These are phyloP conservation scores for Drosophila melanica DNA, from an alignment of 1,140 invertebrate genomes.

Conservation along the genomic window DNA sequence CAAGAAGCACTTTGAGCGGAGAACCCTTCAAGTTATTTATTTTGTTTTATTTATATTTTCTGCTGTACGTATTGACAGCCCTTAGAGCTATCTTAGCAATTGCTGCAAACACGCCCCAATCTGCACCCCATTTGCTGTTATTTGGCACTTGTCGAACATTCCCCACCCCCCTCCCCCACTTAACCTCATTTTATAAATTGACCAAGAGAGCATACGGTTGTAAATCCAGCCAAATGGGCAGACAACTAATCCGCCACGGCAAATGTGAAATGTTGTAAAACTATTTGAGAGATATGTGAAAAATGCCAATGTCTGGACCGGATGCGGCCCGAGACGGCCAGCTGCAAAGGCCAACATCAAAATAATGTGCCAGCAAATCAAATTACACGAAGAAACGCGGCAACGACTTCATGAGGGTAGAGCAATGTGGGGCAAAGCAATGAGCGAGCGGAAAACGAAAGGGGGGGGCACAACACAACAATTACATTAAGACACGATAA, in stretches of 20 bases:
- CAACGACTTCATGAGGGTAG: conserved; percentile 41
- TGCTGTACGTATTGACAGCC: conserved; percentile 19
- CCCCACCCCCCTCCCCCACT: conserved; percentile 23
- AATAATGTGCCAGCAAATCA: conserved; percentile 81
- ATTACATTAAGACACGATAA: conserved; percentile 83
- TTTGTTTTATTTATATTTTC: conserved; percentile 16
- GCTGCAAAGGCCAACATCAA: conserved; percentile 57
- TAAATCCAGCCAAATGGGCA: conserved; percentile 75
- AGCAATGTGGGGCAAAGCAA: conserved; percentile 1
- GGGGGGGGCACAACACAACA: conserved; percentile 63
- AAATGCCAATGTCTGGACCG: conserved; percentile 39
- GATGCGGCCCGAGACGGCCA: not conserved
- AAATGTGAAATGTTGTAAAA: conserved; percentile 77
- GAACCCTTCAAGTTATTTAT: conserved; percentile 23
- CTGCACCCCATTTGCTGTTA: conserved; percentile 36
- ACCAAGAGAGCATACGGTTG: conserved; percentile 75
- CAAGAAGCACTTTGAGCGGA: conserved; percentile 17
- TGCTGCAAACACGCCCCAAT: conserved; percentile 34
- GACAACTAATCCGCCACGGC: conserved; percentile 59
- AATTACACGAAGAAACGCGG: conserved; percentile 64
- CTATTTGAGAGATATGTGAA: conserved; percentile 64
- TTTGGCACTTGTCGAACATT: conserved; percentile 27
- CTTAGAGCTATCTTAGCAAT: conserved; percentile 15
- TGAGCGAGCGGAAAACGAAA: not conserved
- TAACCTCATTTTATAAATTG: conserved; percentile 80